A percentile compares a stretch with the other conserved stretches of the same genome.
phyloP scores from a whole-genome alignment of 2,797 vertebrate genomes.

The Odontamblyopus rebecca region DNA sequence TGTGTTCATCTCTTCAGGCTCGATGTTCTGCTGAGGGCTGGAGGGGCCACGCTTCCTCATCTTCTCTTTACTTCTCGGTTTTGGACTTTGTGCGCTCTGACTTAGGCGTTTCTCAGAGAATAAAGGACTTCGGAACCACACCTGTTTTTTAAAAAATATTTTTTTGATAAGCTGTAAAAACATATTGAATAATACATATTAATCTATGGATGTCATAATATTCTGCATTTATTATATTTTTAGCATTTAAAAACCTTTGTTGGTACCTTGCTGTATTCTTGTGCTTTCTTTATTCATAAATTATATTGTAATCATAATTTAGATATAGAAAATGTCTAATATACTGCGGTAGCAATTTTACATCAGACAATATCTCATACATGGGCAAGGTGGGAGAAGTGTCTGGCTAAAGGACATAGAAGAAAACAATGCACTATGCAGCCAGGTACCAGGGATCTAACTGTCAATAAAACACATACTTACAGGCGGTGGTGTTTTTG shows the following conservation, averaged over 20 bases:
- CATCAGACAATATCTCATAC: no score
- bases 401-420: not conserved
- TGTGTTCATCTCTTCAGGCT: not conserved
- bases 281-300: no score
- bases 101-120: not conserved
- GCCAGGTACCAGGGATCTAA: no score
- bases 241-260: no score
- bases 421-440: no score
- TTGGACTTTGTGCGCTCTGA: not conserved
- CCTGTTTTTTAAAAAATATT: constrained; percentile 61
- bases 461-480: not conserved
- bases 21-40: not conserved
- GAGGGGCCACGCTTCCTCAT: not conserved
- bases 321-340: no score
- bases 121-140: constrained; percentile 61
- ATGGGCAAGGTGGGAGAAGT: no score
- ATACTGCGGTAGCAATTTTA: no score
- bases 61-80: not conserved
- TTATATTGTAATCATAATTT: no score
- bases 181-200: not conserved
- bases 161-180: constrained; percentile 38
- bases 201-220: no score
- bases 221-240: not conserved
- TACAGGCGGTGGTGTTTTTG: constrained; percentile 39
- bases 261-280: no score